Conservation (phyloP, 2,888 invertebrate species). For the Keiferia lycopersicella region DNA sequence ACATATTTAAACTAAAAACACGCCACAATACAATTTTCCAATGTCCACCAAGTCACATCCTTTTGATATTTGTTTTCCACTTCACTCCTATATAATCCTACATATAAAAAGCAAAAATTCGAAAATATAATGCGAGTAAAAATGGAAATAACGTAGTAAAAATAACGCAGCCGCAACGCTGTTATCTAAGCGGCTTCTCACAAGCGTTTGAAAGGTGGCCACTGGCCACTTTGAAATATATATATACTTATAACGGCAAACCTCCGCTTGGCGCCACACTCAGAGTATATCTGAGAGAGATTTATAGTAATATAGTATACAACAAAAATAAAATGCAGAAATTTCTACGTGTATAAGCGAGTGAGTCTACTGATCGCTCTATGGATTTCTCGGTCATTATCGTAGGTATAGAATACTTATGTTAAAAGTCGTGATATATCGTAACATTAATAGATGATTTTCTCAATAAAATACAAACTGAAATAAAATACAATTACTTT, state of each 20-base stretch:
- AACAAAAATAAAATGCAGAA: too few relatives aligned
- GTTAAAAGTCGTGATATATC: too few relatives aligned
- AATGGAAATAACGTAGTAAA: neutral
- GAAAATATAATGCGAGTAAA: neutral
- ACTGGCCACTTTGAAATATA: neutral
- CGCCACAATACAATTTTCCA: neutral
- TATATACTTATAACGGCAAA: slow-evolving; percentile 1
- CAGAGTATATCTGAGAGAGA: too few relatives aligned
- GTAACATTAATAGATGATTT: too few relatives aligned
- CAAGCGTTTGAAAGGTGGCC: neutral
- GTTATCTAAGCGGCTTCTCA: neutral
- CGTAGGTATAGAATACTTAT: too few relatives aligned
- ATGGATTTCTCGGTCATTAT: too few relatives aligned
- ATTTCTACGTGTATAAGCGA: too few relatives aligned
- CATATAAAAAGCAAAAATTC: neutral
- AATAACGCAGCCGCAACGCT: neutral
- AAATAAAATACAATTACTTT: too few relatives aligned
- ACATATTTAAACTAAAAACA: neutral
- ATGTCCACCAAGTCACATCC: neutral
- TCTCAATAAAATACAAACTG: too few relatives aligned
- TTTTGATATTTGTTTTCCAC: neutral
- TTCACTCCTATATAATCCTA: neutral
- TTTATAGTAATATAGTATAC: too few relatives aligned
- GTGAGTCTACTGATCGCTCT: too few relatives aligned
- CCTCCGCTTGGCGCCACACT: neutral